These are phyloP conservation scores for Melanerpes formicivorus DNA, from an alignment of 2,113 vertebrate genomes.

Conservation along the genomic window DNA sequence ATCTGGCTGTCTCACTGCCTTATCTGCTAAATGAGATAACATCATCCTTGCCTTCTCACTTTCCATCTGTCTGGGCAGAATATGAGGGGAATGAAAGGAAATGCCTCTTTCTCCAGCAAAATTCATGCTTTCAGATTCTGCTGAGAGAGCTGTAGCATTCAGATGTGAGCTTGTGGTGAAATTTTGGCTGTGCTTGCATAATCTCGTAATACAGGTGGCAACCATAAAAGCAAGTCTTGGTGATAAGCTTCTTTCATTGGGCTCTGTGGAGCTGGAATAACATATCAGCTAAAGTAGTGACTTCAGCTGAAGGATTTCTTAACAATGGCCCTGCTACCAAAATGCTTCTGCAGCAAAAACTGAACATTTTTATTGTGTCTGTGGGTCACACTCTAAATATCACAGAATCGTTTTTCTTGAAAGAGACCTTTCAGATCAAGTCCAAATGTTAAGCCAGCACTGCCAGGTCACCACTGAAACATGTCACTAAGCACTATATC, in stretches of 20 bases:
- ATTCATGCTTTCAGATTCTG: background rate
- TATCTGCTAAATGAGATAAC: slow-evolving; percentile 15
- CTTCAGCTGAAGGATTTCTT: background rate
- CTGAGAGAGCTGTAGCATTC: background rate
- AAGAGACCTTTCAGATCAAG: no score
- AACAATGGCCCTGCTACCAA: background rate
- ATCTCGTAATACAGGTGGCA: background rate
- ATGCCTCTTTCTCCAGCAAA: background rate
- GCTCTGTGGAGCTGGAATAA: background rate
- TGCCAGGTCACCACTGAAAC: no score
- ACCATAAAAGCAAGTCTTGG: background rate
- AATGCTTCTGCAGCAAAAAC: background rate
- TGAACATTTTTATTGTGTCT: background rate
- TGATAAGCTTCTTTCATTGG: background rate
- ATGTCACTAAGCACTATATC: no score
- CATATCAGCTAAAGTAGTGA: background rate
- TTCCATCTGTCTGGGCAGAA: background rate
- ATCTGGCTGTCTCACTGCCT: background rate
- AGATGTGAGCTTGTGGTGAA: background rate
- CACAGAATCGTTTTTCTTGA: no score
- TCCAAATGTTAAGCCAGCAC: no score
- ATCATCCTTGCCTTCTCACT: background rate
- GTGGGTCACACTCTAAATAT: background rate
- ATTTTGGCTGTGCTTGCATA: background rate
- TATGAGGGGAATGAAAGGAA: background rate